Base-by-base conservation (phyloP, 1,140 invertebrate species). In the Drosophila elegans region DNA sequence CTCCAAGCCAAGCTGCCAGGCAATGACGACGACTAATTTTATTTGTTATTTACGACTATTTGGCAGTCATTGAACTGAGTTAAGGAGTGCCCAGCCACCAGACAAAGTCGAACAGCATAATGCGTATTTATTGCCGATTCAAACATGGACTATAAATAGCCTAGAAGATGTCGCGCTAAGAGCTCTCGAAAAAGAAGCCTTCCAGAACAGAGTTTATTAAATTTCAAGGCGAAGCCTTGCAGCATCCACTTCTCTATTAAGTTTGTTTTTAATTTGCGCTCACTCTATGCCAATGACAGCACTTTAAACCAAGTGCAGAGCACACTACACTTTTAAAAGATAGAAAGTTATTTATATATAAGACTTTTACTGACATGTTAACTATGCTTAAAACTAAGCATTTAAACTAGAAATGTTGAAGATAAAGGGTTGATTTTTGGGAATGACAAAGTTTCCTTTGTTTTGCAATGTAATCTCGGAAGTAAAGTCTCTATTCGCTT, bases 21-120 rank as follows among this genome's bases (percentile, higher is more conserved):
- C 66, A 38, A 67, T 69, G 62, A 54, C 62, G 74, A 48, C 74
- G 62, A 12, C 45, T 34, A 48, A 51, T 69, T 46, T 67, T 29
- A 36, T 41, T 66, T 57, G 67, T 83, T 88, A 76, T 88, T 82
- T 73, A 83, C 79, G 83, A 66, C 79, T 67, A 82, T 86, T 76
- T 83, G 71, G 63, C 68, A 80, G 84, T 86, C 84, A 89, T 69
- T 86, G 79, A 86, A 89, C 75, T 86, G 69, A 25, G 54, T 16
- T 34, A 53, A 53, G 36, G 38, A 25, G 7, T 13, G 38, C 38
- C 51, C 51, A 60, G 34, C 52, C 67, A 60, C 45, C 46, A 49
- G 48, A 51, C 62, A 76, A 62, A 68, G 45, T 63, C 46, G 42
- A 61, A 45, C 55, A 57, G 45, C 36, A 64, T 79, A 66, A 66